These are phyloP conservation scores for Isurus oxyrinchus DNA, from an alignment of 2,113 vertebrate genomes.

Conservation along the genomic window DNA sequence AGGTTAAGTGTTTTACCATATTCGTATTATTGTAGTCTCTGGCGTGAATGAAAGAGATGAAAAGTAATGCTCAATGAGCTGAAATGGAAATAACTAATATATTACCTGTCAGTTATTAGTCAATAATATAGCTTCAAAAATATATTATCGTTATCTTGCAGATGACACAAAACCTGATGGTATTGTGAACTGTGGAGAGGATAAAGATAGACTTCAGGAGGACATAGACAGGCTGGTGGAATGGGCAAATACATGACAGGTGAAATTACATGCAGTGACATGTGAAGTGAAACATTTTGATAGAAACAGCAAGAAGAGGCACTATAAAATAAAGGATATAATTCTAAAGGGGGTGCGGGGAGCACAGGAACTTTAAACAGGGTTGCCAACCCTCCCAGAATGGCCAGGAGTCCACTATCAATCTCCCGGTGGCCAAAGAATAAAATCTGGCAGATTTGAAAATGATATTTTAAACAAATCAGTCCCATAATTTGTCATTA, in stretches of 20 bases:
- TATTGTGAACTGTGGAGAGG: not conserved
- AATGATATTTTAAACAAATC: too few relatives aligned
- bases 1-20: not conserved
- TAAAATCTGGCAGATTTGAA: too few relatives aligned
- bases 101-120: not conserved
- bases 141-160: not conserved
- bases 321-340: not conserved
- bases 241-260: not conserved
- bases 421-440: too few relatives aligned
- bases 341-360: not conserved
- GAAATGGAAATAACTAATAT: not conserved
- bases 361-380: too few relatives aligned
- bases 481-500: too few relatives aligned
- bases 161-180: too few relatives aligned
- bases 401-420: too few relatives aligned
- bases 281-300: not conserved
- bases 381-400: too few relatives aligned
- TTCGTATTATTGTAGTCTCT: not conserved
- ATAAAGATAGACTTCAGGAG: not conserved
- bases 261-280: not conserved
- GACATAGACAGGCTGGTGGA: not conserved
- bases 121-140: not conserved
- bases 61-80: not conserved
- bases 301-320: not conserved
- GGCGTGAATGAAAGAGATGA: too few relatives aligned